Evolutionary conservation across 2,113 vertebrate species (phyloP).

Genomic region (Stercorarius parasiticus): DNA sequence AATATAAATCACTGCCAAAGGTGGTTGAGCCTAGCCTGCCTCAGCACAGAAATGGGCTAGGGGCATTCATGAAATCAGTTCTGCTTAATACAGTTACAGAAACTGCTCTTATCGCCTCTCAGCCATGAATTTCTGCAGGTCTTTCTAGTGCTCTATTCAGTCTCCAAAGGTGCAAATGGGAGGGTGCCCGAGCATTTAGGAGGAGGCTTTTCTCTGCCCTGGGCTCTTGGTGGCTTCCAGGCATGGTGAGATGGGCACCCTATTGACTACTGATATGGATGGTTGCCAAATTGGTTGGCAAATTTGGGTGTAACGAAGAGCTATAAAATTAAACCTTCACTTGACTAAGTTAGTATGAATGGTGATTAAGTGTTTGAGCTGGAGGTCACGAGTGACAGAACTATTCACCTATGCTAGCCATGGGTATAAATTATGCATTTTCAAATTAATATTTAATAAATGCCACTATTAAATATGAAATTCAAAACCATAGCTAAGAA

Average conservation of each 20-base stretch:
- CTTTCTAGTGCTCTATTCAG: neutral
- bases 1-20: neutral
- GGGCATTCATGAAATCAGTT: neutral
- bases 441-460: conserved; percentile 41
- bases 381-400: neutral
- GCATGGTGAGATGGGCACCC: neutral
- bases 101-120: neutral
- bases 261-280: neutral
- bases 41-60: neutral
- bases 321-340: neutral
- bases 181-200: accelerated
- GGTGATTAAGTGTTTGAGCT: neutral
- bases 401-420: neutral
- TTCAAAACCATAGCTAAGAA: neutral
- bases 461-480: conserved; percentile 16
- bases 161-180: neutral
- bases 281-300: neutral
- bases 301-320: neutral
- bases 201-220: neutral
- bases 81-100: neutral
- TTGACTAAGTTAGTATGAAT: neutral
- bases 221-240: neutral
- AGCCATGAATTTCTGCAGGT: neutral
- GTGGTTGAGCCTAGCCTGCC: neutral
- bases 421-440: neutral